Conservation (phyloP, 1,140 invertebrate species). For the Rhynchophorus ferrugineus region DNA sequence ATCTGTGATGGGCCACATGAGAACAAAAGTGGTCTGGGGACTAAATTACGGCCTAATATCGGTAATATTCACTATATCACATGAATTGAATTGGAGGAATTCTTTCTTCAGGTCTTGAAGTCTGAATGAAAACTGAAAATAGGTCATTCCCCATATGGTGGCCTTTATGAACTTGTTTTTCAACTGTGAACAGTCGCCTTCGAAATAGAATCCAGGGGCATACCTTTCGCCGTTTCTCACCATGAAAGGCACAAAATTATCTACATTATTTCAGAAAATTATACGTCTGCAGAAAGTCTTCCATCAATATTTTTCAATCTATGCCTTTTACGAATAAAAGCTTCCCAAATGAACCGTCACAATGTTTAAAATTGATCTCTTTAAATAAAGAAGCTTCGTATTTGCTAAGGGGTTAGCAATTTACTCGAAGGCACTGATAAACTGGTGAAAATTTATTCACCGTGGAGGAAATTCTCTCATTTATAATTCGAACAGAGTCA, state of each 20-base stretch:
- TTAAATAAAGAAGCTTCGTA: neutral
- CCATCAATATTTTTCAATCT: neutral
- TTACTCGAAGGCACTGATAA: neutral
- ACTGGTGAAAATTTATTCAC: too few relatives aligned
- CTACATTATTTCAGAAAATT: neutral
- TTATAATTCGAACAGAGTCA: too few relatives aligned
- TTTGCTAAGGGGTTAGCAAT: neutral
- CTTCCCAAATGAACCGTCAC: neutral
- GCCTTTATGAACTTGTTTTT: neutral
- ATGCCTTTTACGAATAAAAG: neutral
- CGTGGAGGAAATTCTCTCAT: too few relatives aligned
- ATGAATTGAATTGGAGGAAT: neutral
- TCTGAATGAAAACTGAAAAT: neutral
- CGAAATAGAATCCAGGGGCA: neutral
- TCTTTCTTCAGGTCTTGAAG: neutral
- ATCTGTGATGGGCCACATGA: neutral
- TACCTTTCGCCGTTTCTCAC: neutral
- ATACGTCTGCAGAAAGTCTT: neutral
- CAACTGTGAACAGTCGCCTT: neutral
- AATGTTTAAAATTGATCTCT: neutral
- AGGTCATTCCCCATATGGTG: neutral
- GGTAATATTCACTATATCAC: neutral
- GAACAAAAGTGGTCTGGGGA: neutral
- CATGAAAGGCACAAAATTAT: neutral
- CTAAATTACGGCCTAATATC: neutral